A percentile compares a stretch with the other conserved stretches of the same genome.
These are phyloP conservation scores for Phocides pigmalion DNA, from an alignment of 1,140 invertebrate genomes.

Conservation along the genomic window DNA sequence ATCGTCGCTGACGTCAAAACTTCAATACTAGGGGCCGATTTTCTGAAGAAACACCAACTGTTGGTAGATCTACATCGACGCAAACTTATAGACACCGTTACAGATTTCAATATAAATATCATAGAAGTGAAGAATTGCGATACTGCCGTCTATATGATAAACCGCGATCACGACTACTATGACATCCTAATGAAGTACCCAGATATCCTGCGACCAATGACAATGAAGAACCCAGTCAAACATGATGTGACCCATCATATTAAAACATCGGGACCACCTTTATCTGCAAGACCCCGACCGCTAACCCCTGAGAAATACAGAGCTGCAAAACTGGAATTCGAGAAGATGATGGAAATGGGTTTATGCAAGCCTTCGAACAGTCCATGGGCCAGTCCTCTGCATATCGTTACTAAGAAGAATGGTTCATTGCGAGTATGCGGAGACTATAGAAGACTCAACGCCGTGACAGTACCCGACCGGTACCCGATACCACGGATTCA, in stretches of 20 bases:
- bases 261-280: conserved; percentile 32
- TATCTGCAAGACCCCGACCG: conserved; percentile 12
- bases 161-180: too few relatives aligned
- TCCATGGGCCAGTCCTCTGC: neutral
- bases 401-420: conserved; percentile 18
- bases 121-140: too few relatives aligned
- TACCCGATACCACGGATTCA: conserved; percentile 25
- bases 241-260: conserved; percentile 1
- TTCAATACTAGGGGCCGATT: too few relatives aligned
- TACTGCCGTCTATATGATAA: too few relatives aligned
- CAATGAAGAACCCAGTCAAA: too few relatives aligned
- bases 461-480: conserved; percentile 23
- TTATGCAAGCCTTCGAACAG: conserved; percentile 10
- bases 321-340: conserved; percentile 33
- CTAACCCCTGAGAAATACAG: conserved; percentile 23
- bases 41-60: too few relatives aligned
- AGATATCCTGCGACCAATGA: too few relatives aligned
- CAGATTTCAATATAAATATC: too few relatives aligned
- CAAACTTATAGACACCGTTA: too few relatives aligned
- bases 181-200: too few relatives aligned
- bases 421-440: conserved; percentile 26
- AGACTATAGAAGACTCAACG: conserved; percentile 23
- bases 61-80: too few relatives aligned
- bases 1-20: neutral
- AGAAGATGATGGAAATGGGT: neutral